Base-by-base conservation (phyloP, 1,140 invertebrate species). In the Trichonephila clavipes region DNA sequence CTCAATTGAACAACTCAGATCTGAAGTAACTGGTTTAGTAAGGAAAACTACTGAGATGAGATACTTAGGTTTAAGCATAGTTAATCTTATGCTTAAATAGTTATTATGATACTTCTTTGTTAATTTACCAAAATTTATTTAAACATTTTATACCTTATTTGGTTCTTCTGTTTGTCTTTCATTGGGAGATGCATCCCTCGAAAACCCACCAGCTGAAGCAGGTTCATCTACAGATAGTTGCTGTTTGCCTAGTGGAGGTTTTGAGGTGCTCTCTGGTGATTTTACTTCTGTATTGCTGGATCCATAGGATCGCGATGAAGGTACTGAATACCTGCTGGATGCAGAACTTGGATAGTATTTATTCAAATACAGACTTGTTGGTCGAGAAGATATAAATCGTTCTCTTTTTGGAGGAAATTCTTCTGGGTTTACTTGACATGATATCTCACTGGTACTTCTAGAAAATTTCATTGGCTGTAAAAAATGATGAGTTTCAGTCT, bases 181-280 rank as follows among this genome's bases (percentile, higher is more conserved):
- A 64, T 94, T 94, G 1, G 94, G 94, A 40, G 94, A 94, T 16
- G 89, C 89, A 66, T 94, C 94, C 51, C 94, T 90, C 2, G 94
- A 94, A 51, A 94, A 94, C 2, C 88, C 94, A 18, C 88, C 89
- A 16, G 82, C 58, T 14, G 94, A 94, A 0, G 59, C 72, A 24
- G 88, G 40, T 44, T 94, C 89, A 28, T 94, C 94, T 8, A 94
- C 85, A 18, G 88, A 69, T 18, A 94, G 61, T 61, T 94, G 94
- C 18, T 81, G 24, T 40, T 93, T 88, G 28, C 40, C 44, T 51
- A 92, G 6, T 2, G 85, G 83, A 18, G 66, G 81, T 69, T 82
- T 94, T 10, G 87, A 66, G 0, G 91, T 28, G 8, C 58, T 87
- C 16, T 93, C 92, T 19, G 92, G 86, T 2, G 85, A 40, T 19